phyloP scores from a whole-genome alignment of 2,797 vertebrate genomes.

The Lophotriccus pileatus region DNA sequence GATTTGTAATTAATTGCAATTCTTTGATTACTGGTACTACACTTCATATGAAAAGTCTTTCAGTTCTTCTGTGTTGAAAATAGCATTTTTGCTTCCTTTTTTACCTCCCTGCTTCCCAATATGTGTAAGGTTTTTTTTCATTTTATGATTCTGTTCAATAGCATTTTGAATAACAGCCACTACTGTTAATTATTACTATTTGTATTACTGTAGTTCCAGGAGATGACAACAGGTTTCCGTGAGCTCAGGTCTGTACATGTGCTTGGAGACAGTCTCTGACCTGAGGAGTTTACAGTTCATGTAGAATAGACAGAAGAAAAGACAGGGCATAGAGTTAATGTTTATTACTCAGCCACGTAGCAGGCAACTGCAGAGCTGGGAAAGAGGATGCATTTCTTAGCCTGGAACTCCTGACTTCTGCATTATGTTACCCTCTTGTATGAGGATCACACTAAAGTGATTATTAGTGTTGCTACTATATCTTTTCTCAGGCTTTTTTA shows the following conservation, averaged over 20 bases:
- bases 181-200: background rate
- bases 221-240: background rate
- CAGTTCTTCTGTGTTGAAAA: background rate
- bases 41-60: background rate
- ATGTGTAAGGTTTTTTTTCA: background rate
- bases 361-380: background rate
- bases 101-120: background rate
- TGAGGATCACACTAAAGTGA: background rate
- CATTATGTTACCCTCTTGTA: background rate
- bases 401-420: background rate
- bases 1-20: background rate
- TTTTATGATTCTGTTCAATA: background rate
- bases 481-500: background rate
- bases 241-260: background rate
- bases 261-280: background rate
- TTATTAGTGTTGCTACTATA: background rate
- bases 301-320: background rate
- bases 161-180: background rate
- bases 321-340: background rate
- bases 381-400: background rate
- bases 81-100: background rate
- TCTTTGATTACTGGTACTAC: background rate
- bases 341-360: background rate
- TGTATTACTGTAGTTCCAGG: background rate
- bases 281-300: background rate